Conservation (phyloP, 1,140 invertebrate genomes). For the Caerostris extrusa region DNA sequence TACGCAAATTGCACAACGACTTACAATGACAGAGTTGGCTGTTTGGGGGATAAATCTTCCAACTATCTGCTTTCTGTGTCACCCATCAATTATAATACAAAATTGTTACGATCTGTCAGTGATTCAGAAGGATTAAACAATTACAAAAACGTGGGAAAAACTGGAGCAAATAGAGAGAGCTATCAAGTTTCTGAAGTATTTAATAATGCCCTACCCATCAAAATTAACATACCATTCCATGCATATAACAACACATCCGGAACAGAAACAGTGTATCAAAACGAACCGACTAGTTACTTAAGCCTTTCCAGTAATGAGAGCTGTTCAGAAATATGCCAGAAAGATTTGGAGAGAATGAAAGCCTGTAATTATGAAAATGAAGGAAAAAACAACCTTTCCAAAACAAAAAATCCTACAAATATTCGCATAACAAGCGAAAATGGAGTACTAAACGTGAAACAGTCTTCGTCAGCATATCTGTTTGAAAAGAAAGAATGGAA, state of each 20-base stretch:
- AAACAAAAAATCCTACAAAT: not conserved
- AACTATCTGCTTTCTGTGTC: not conserved
- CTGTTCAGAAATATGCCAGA: not conserved
- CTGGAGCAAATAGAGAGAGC: not conserved
- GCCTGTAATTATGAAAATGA: not conserved
- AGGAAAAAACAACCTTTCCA: not conserved
- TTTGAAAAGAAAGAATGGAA: not conserved
- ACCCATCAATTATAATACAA: not conserved
- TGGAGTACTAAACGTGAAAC: not conserved
- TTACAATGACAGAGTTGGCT: not conserved
- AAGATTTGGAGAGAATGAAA: not conserved
- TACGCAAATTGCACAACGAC: not conserved
- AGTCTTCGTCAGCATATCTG: not conserved
- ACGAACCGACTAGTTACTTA: not conserved
- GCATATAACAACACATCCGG: not conserved
- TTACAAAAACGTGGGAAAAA: not conserved
- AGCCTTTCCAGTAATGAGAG: not conserved
- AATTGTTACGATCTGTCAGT: constrained; percentile 34
- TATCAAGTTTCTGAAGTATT: not conserved
- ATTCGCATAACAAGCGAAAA: not conserved
- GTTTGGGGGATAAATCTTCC: not conserved
- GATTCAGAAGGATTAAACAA: constrained; percentile 39
- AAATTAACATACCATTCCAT: not conserved
- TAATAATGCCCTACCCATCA: not conserved
- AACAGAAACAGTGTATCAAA: not conserved